These are phyloP conservation scores for Dipodomys spectabilis DNA, from an alignment of 2,113 vertebrate species.

Conservation along the genomic window DNA sequence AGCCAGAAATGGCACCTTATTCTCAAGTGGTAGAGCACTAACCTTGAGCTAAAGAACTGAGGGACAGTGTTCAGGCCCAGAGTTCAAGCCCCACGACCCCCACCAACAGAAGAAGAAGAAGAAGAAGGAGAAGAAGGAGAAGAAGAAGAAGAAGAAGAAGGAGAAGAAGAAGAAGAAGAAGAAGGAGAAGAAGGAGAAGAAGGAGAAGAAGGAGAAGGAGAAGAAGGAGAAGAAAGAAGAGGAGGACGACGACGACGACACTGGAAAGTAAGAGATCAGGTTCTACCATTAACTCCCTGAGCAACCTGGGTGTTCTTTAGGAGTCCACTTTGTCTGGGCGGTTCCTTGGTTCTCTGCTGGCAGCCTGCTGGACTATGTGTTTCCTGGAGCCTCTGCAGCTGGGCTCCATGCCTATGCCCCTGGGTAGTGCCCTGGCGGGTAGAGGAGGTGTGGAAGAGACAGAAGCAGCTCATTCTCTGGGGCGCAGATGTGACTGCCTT, in stretches of 20 bases:
- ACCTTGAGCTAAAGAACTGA: too few species aligned
- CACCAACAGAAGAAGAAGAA: too few species aligned
- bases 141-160: neutral
- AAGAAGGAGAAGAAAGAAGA: neutral
- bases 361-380: neutral
- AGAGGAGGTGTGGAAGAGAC: neutral
- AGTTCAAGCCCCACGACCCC: too few species aligned
- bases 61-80: too few species aligned
- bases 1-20: too few species aligned
- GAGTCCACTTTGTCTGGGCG: fast-evolving
- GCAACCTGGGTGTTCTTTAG: fast-evolving
- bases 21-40: too few species aligned
- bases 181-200: too few species aligned
- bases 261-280: neutral
- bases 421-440: neutral
- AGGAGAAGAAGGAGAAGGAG: neutral
- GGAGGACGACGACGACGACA: neutral
- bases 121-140: too few species aligned
- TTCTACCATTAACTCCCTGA: too few species aligned
- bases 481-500: neutral
- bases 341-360: neutral
- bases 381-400: neutral
- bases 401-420: neutral
- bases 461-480: slow-evolving; percentile 15
- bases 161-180: neutral